Percentiles rank a stretch among this genome's conserved stretches.
Evolutionary conservation across 2,113 vertebrate genomes (phyloP).

Genomic region (Donacobius atricapilla): DNA sequence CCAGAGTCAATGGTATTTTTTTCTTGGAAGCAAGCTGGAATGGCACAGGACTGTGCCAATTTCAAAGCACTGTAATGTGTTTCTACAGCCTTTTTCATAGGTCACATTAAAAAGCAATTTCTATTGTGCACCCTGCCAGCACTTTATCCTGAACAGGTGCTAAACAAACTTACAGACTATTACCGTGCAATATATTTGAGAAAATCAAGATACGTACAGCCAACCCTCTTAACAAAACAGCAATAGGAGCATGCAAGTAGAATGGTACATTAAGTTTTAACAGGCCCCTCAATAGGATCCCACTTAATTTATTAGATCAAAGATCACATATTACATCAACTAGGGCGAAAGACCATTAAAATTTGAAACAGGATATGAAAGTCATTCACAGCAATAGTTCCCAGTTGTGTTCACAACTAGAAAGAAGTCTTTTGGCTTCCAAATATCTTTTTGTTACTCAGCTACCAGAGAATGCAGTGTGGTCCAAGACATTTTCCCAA

Average conservation of each 20-base stretch:
- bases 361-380: not conserved
- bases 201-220: not conserved
- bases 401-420: not conserved
- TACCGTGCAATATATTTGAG: not conserved
- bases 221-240: not conserved
- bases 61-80: not conserved
- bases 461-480: not conserved
- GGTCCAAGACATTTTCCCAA: not conserved
- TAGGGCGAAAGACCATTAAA: not conserved
- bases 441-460: not conserved
- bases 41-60: not conserved
- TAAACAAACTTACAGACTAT: not conserved
- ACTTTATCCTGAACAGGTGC: constrained; percentile 43
- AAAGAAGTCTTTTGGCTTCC: not conserved
- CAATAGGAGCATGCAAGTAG: not conserved
- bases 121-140: not conserved
- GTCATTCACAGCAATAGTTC: not conserved
- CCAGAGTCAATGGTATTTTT: constrained; percentile 24
- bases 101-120: constrained; percentile 35
- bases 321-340: not conserved
- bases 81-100: not conserved
- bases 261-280: not conserved
- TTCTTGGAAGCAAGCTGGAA: constrained; percentile 43
- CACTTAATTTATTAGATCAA: not conserved
- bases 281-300: not conserved